phyloP scores from a whole-genome alignment of 2,888 invertebrate genomes.

The Dryobotodes eremita region DNA sequence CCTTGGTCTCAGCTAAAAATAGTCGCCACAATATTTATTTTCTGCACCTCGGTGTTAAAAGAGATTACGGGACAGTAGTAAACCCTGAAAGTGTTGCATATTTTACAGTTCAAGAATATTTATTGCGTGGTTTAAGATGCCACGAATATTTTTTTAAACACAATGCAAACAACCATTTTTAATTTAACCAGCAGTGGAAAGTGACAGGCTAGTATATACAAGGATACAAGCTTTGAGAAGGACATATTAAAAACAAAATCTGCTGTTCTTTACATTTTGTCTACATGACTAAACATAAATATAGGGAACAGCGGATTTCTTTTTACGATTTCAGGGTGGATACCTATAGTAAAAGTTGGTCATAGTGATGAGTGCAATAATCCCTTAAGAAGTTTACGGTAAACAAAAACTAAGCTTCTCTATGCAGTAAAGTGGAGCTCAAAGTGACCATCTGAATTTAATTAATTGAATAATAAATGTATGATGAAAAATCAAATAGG shows the following conservation, averaged over 20 bases:
- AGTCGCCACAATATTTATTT: neutral
- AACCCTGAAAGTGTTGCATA: neutral
- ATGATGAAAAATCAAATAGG: too few species aligned
- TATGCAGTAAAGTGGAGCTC: neutral
- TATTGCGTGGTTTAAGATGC: neutral
- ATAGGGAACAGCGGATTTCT: neutral
- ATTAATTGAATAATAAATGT: neutral
- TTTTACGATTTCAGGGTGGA: neutral
- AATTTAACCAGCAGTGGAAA: neutral
- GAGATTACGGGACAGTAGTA: neutral
- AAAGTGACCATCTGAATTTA: neutral
- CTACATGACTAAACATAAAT: too few species aligned
- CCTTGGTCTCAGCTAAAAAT: neutral
- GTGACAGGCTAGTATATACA: too few species aligned
- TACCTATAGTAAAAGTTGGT: neutral
- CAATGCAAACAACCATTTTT: neutral
- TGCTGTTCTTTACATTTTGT: neutral
- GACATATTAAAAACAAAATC: neutral
- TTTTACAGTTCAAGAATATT: slow-evolving; percentile 6
- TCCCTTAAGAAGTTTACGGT: neutral
- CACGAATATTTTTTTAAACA: neutral
- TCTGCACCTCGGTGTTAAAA: neutral
- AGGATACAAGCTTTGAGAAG: neutral
- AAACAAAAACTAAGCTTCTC: neutral
- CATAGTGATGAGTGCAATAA: neutral